Base-by-base conservation (phyloP, 1,140 invertebrate species). In the Sinella curviseta region DNA sequence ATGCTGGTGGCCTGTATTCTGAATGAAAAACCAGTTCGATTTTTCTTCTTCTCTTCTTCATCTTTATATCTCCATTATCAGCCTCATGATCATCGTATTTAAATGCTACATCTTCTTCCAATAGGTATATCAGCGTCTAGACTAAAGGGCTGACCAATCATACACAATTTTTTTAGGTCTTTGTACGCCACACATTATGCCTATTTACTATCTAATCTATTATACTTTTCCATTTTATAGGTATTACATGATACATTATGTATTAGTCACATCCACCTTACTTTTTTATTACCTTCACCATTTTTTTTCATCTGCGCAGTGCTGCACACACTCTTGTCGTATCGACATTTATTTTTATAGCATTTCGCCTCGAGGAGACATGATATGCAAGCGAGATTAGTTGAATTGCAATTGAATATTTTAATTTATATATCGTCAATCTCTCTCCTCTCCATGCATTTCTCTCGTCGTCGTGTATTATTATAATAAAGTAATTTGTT, bases 131-230 rank as follows among this genome's bases (percentile, higher is more conserved):
- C 2, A 70, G n/a, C 31, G 65, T 70, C 65, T 70, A 70, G 65
- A 70, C 65, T 70, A 70, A 14, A 70, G 65, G 65, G 65, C 65
- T 70, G 65, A 14, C 31, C 65, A 70, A 70, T 33, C 65, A 60
- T 70, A 70, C 8, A 20, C 31, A 4, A 60, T n/a, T 70, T 33
- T 60, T 70, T 31, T 70, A 30, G 65, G 65, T 70, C 65, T 70
- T 70, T 70, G 65, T 24, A 31, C 65, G 65, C 65, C 65, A 70
- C 65, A 33, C 26, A 16, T n/a, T 65, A 16, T 26, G 26, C 57
- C 57, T 12, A 48, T 48, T 48, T 48, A n/a, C n/a, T n/a, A n/a
- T n/a, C n/a, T n/a, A n/a, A n/a, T 48, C 39, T 48, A 48, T 48
- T 48, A 48, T 12, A 48, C 39, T 48, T 48, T 48, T 48, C 8